Evolutionary conservation across 2,888 invertebrate species (phyloP), one percentile per base, ranked within the genome.

Genomic region (Caenorhabditis sp.): DNA sequence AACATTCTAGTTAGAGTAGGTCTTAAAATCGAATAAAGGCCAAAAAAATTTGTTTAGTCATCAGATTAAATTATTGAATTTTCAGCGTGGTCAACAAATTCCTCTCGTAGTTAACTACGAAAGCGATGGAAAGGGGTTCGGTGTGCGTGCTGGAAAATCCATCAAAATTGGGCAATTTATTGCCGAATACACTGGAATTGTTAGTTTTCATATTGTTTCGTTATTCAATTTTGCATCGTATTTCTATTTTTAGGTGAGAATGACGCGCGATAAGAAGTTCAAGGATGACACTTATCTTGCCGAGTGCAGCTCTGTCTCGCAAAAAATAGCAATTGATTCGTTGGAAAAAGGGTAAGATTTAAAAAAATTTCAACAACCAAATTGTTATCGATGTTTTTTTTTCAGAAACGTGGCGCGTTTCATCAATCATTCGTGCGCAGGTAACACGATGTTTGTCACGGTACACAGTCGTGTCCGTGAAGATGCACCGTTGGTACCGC

Each of bases 351-450:
- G 69, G 69, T 69, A 56, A 31, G 31, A n/a, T n/a, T n/a, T n/a
- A n/a, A n/a, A n/a, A n/a, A n/a, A n/a, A n/a, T n/a, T n/a, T n/a
- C n/a, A n/a, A n/a, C n/a, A n/a, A n/a, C n/a, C n/a, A n/a, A n/a
- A n/a, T n/a, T n/a, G n/a, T n/a, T n/a, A n/a, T 27, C 12, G 0
- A 20, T 8, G 54, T 36, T 27, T 56, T 20, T 56, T 38, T 26
- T 59, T 43, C 61, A 71, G 71, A 20, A 71, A 71, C 57, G 21
- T 58, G 1, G 36, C 67, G 12, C 63, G 71, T 1, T 71, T 66
- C 52, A 58, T 64, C 26, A 71, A 71, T 38, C 71, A 71, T 38
- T 52, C 58, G 8, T 71, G 71, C 31, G 23, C 38, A 0, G 36
- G 64, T 38, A 71, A 64, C 25, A 23, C 67, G 0, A 49, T 49